A percentile compares a stretch with the other conserved stretches of the same genome.
These are phyloP conservation scores for Melanitta fusca DNA, from an alignment of 2,797 vertebrate genomes.

Conservation along the genomic window DNA sequence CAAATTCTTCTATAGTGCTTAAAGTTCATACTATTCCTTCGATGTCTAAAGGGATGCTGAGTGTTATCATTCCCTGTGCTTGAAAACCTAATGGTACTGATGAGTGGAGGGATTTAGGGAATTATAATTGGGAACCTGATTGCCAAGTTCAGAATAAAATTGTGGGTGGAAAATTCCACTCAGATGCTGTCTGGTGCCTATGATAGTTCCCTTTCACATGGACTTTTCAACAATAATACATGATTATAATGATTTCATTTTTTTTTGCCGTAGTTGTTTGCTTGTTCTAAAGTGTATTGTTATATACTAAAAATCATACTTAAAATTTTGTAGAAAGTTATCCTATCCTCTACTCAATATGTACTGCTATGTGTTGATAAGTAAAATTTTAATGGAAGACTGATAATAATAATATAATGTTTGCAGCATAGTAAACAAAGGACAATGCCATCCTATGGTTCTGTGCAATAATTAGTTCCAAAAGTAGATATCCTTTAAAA, in stretches of 20 bases:
- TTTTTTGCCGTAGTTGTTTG: not conserved
- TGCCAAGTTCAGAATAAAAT: not conserved
- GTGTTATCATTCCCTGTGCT: not conserved
- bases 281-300: not conserved
- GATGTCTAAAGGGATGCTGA: not conserved
- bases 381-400: not conserved
- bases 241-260: not conserved
- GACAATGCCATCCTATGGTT: accelerated
- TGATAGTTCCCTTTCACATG: not conserved
- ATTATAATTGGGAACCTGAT: not conserved
- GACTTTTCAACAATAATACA: not conserved
- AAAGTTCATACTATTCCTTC: not conserved
- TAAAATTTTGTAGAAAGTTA: not conserved
- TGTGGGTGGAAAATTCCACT: constrained; percentile 6
- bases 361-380: not conserved
- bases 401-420: not conserved
- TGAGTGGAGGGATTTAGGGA: not conserved
- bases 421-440: not conserved
- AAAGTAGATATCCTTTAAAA: not conserved
- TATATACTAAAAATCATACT: not conserved
- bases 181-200: not conserved
- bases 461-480: not conserved
- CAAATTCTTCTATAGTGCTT: not conserved
- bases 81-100: constrained; percentile 16
- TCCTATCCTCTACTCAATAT: not conserved